Evolutionary conservation across 1,140 invertebrate species (phyloP).

Genomic region (Arion vulgaris): DNA sequence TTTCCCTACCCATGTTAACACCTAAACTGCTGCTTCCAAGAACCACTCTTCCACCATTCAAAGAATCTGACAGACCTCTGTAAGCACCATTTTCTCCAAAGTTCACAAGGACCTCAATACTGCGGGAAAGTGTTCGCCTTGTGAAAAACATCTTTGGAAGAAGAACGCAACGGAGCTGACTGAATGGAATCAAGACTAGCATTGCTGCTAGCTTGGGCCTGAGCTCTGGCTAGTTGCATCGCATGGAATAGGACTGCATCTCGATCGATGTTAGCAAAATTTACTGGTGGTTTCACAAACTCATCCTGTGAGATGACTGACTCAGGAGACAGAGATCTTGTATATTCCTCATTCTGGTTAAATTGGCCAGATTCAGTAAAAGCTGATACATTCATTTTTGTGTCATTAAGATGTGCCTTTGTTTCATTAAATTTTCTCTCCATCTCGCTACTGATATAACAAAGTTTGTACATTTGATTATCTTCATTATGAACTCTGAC

Average conservation of each 20-base stretch:
- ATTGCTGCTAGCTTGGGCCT: constrained; percentile 52
- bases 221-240: constrained; percentile 63
- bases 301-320: constrained; percentile 61
- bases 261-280: constrained; percentile 56
- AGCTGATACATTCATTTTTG: background rate
- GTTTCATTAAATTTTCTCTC: background rate
- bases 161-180: constrained; percentile 60
- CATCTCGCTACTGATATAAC: background rate
- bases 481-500: constrained; percentile 14
- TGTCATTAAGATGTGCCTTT: background rate
- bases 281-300: constrained; percentile 52
- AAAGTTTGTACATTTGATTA: constrained; percentile 9
- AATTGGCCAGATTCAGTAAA: background rate
- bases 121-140: constrained; percentile 58
- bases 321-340: constrained; percentile 41
- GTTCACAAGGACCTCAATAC: constrained; percentile 68
- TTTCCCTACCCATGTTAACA: background rate
- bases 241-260: constrained; percentile 68
- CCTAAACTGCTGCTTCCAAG: constrained; percentile 4
- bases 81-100: constrained; percentile 27
- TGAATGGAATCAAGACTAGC: constrained; percentile 64
- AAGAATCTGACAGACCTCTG: constrained; percentile 36
- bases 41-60: constrained; percentile 23
- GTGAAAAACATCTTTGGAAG: constrained; percentile 39
- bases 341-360: background rate